phyloP scores from a whole-genome alignment of 37 sponge, comb jelly and placozoan genomes.

The Mnemiopsis leidyi region DNA sequence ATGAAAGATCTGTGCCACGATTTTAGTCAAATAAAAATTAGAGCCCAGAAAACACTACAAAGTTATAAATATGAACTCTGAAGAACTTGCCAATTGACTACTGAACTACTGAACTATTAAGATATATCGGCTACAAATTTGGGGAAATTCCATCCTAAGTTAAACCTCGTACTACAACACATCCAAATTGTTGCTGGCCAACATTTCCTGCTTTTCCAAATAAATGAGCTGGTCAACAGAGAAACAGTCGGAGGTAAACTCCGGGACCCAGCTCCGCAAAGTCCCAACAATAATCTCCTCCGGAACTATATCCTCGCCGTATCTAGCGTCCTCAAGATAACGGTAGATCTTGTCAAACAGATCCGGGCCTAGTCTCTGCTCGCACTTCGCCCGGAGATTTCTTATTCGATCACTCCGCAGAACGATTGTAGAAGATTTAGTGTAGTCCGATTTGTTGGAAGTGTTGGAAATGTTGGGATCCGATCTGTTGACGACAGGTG shows the following conservation, averaged over 20 bases:
- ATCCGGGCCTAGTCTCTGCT: not conserved
- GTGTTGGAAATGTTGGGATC: slow-evolving; percentile 30
- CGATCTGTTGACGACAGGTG: not conserved
- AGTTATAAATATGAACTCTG: no score
- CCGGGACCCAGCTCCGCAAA: slow-evolving; percentile 36
- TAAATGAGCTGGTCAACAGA: slow-evolving; percentile 59
- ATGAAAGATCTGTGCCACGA: no score
- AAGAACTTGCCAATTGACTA: no score
- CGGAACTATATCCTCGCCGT: slow-evolving; percentile 22
- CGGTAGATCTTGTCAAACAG: slow-evolving; percentile 30
- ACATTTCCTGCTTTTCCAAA: slow-evolving; percentile 53
- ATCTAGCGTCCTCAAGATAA: slow-evolving; percentile 50
- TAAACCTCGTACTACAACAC: not conserved
- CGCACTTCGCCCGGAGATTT: slow-evolving; percentile 5
- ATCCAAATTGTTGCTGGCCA: slow-evolving; percentile 30
- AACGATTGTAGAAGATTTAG: slow-evolving; percentile 55
- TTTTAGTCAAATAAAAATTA: no score
- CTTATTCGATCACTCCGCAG: slow-evolving; percentile 46
- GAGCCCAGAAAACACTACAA: no score
- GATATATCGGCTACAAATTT: no score
- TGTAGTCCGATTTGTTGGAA: slow-evolving; percentile 19
- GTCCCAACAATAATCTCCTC: slow-evolving; percentile 43
- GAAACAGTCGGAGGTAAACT: slow-evolving; percentile 46
- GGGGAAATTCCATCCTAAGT: not conserved
- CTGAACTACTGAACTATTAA: no score